Evolutionary conservation across 2,113 vertebrate genomes (phyloP).

Genomic region (Erinaceus europaeus): DNA sequence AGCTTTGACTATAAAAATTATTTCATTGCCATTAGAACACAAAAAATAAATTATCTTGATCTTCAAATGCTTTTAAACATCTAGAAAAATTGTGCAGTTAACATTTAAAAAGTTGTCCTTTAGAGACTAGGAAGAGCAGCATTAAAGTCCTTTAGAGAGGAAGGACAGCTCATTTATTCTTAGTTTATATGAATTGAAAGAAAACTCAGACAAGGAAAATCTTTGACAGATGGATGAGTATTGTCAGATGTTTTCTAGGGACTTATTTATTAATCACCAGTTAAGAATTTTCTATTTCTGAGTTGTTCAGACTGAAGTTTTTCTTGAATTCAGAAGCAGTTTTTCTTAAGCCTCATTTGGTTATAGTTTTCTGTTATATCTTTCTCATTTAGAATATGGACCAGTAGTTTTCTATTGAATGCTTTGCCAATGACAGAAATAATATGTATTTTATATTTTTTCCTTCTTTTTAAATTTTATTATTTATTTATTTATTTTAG

Average conservation of each 20-base stretch:
- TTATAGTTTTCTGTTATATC: not conserved
- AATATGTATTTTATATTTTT: too few species aligned
- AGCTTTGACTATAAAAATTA: not conserved
- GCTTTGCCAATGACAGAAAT: not conserved
- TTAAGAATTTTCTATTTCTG: not conserved
- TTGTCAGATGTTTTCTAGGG: slow-evolving; percentile 3
- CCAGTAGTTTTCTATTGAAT: not conserved
- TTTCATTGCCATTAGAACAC: not conserved
- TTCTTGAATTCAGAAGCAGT: slow-evolving; percentile 16
- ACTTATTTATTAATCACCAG: not conserved
- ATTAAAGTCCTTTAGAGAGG: not conserved
- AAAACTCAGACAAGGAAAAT: not conserved
- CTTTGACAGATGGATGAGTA: not conserved
- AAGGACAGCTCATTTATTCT: not conserved
- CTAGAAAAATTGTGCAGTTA: not conserved
- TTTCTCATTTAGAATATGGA: not conserved
- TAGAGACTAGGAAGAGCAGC: too few species aligned
- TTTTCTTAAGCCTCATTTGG: not conserved
- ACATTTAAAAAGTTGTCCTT: not conserved
- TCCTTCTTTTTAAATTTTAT: too few species aligned
- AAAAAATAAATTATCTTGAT: too few species aligned
- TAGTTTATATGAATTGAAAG: not conserved
- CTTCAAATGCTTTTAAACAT: not conserved
- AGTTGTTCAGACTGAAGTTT: not conserved
- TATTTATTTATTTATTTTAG: too few species aligned